phyloP scores from a whole-genome alignment of 2,888 invertebrate genomes.

The Reticulitermes lucifugus region DNA sequence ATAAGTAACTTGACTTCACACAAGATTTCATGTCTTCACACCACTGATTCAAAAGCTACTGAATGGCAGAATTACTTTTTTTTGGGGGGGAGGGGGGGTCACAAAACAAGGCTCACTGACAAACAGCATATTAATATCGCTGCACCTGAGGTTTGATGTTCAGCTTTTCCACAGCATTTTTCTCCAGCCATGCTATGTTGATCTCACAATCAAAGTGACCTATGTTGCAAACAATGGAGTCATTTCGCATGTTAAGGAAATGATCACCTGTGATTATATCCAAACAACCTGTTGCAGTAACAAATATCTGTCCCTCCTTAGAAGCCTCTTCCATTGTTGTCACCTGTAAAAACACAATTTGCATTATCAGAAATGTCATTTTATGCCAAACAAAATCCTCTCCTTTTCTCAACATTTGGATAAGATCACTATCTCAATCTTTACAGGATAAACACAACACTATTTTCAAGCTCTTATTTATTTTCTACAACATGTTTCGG shows the following conservation, averaged over 20 bases:
- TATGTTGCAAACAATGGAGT: slow-evolving; percentile 98
- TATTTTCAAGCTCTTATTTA: too few species aligned
- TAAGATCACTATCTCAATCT: background rate
- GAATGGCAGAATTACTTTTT: too few species aligned
- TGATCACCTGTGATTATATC: slow-evolving; percentile 91
- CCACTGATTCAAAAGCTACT: too few species aligned
- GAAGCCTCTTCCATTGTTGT: slow-evolving; percentile 97
- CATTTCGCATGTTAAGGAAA: slow-evolving; percentile 92
- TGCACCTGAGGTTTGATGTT: slow-evolving; percentile 95
- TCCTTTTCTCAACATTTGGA: background rate
- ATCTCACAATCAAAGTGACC: slow-evolving; percentile 99
- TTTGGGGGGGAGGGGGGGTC: too few species aligned
- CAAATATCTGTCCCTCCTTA: slow-evolving; percentile 92
- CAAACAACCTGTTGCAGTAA: slow-evolving; percentile 97
- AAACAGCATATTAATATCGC: too few species aligned
- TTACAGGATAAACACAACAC: too few species aligned
- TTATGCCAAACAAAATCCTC: too few species aligned
- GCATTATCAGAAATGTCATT: too few species aligned
- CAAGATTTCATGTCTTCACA: too few species aligned
- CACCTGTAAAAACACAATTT: slow-evolving; percentile 66
- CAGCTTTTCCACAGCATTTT: slow-evolving; percentile 86
- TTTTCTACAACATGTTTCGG: too few species aligned
- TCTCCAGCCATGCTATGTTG: slow-evolving; percentile 94
- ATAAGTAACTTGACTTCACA: too few species aligned
- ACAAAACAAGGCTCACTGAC: too few species aligned